Conservation (phyloP, 1,140 invertebrate species). For the Conus betulinus region DNA sequence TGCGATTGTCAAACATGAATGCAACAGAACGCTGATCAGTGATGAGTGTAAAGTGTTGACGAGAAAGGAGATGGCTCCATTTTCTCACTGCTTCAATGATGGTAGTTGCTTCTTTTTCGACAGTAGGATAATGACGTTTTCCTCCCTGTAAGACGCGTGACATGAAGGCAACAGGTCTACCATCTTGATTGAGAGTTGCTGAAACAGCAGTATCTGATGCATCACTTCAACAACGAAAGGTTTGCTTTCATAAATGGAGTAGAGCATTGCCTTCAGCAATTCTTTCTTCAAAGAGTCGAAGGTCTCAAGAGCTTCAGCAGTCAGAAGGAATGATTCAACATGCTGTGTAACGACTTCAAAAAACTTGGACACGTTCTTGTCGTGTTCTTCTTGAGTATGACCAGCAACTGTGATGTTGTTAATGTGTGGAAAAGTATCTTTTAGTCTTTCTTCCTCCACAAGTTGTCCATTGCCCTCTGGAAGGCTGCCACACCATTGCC, state of each 20-base stretch:
- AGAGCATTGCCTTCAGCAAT: too few species aligned
- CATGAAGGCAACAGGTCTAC: too few species aligned
- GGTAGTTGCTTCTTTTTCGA: slow-evolving; percentile 9
- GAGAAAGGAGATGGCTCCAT: not conserved
- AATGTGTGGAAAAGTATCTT: too few species aligned
- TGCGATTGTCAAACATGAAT: too few species aligned
- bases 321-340: slow-evolving; percentile 4
- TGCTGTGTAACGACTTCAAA: not conserved
- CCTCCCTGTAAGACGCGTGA: not conserved
- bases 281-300: too few species aligned
- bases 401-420: not conserved
- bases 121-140: not conserved
- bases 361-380: too few species aligned
- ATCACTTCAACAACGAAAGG: too few species aligned
- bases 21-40: not conserved
- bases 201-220: too few species aligned
- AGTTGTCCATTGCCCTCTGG: slow-evolving; percentile 16
- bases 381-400: slow-evolving; percentile 4
- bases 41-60: not conserved
- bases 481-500: slow-evolving; percentile 6
- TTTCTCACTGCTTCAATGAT: slow-evolving; percentile 5
- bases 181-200: too few species aligned
- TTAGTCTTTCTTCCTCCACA: not conserved
- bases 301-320: not conserved
- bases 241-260: too few species aligned